These are phyloP conservation scores for Kobus ellipsiprymnus DNA, from an alignment of 2,113 vertebrate genomes.

Conservation along the genomic window DNA sequence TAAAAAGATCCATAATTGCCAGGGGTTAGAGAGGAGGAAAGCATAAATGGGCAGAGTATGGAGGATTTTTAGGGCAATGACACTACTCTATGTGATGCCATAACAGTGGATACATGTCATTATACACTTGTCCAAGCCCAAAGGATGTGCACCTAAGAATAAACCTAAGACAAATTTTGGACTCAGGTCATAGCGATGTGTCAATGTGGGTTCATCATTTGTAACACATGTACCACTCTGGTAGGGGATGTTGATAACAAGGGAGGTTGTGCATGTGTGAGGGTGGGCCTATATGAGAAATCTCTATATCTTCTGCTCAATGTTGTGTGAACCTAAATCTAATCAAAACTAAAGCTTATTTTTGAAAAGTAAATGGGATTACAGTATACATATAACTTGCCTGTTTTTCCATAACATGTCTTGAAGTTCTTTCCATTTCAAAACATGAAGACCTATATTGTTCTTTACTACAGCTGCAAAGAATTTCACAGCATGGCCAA, in stretches of 20 bases:
- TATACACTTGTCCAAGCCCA: neutral
- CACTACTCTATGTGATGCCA: neutral
- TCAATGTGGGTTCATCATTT: neutral
- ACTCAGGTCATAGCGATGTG: too few relatives aligned
- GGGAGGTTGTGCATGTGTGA: too few relatives aligned
- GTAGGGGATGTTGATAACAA: too few relatives aligned
- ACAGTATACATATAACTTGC: neutral
- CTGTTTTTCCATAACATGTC: neutral
- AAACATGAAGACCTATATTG: neutral
- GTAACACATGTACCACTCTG: neutral
- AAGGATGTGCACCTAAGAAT: neutral
- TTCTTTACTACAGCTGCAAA: neutral
- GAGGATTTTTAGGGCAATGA: neutral
- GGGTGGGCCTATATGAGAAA: neutral
- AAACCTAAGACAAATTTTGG: neutral
- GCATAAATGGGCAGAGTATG: fast-evolving
- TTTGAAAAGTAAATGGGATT: neutral
- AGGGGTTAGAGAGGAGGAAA: neutral
- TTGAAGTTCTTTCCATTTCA: neutral
- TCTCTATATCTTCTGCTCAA: neutral
- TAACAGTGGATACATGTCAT: too few relatives aligned
- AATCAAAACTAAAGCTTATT: neutral
- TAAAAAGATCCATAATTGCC: neutral
- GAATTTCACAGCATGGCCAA: neutral
- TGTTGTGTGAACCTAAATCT: neutral